Evolutionary conservation across 2,888 invertebrate genomes (phyloP), one percentile per base, ranked within the genome.

Genomic region (Gnatocerus cornutus): DNA sequence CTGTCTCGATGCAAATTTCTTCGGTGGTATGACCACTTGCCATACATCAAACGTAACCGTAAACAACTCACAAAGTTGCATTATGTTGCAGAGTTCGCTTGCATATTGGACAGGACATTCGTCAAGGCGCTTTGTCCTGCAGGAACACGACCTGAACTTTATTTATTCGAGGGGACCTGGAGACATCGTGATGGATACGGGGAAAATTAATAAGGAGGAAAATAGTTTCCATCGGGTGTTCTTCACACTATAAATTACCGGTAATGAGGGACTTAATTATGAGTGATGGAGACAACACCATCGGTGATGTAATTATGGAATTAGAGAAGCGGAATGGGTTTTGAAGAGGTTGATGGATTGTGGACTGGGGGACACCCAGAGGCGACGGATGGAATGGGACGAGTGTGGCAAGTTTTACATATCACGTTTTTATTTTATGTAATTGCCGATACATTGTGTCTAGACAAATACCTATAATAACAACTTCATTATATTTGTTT

Each of bases 51-150:
- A 14, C 16, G 12, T 5, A 14, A 39, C 41, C 56, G 56, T 65
- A 65, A 65, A 65, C 56, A 65, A 56, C 65, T 65, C 65, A 55
- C 65, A 65, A 56, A 56, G 65, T 56, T 65, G 56, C 65, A 65
- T 65, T 65, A 37, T 65, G 27, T 56, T 65, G 65, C 53, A 53
- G 62, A 50, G 41, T 21, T 50, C 48, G 48, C 21, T 10, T 50
- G 48, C 48, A 50, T 50, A 50, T 50, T 50, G 33, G 62, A 62
- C 62, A 62, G 62, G 62, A 62, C 62, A 62, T 62, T 33, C 48
- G 62, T 62, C 62, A 62, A 30, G 21, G 21, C 21, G 48, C 62
- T 48, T 62, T 50, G 62, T 37, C 29, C 48, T 10, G 29, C 41
- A 41, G 46, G 16, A 46, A 46, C n/a, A 46, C 29, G 27, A 14